Evolutionary conservation across 1,140 invertebrate genomes (phyloP), one percentile per base, ranked within the genome.

Genomic region (Gryllus bimaculatus): DNA sequence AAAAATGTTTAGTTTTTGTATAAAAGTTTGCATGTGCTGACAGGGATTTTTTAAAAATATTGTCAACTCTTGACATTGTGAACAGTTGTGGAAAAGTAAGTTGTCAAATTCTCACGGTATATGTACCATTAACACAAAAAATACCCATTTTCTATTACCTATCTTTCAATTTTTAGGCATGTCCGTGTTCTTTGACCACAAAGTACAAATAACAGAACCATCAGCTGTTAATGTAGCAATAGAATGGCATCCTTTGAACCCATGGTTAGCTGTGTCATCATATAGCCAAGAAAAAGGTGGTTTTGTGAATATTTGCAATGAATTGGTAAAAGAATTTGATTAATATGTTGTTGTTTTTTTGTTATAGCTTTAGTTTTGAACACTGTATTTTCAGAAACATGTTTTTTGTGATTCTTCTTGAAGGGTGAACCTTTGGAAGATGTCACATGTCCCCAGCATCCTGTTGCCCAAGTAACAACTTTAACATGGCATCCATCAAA

Each of bases 401-500:
- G 6, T 73, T 73, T 75, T 21, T 75, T 12, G 20, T 78, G 48
- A 12, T 8, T 74, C 8, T 75, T 74, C 21, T 85, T 86, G 73
- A 85, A 96, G 91, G 95, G 95, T 76, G 92, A 95, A 83, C 89
- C 91, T 47, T 85, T 95, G 80, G 90, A 90, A 80, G 93, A 94
- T 85, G 91, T 94, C n/a, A 92, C 93, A 47, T 92, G 93, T 84
- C 90, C 93, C 0, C 89, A 90, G 49, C 90, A 94, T 82, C 85
- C 90, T 8, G 90, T 91, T 0, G 92, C 92, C 78, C 93, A 94
- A 87, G 92, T 94, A 0, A 93, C 93, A 13, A 89, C 92, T 8
- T 84, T 98, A 26, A 89, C 90, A 7, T 99, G 97, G 97, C 96
- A 99, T 88, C 96, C 96, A 5, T 91, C 91, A 73, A 91, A 92